phyloP scores from a whole-genome alignment of 2,113 vertebrate genomes.

The Notarius quadriscutis region DNA sequence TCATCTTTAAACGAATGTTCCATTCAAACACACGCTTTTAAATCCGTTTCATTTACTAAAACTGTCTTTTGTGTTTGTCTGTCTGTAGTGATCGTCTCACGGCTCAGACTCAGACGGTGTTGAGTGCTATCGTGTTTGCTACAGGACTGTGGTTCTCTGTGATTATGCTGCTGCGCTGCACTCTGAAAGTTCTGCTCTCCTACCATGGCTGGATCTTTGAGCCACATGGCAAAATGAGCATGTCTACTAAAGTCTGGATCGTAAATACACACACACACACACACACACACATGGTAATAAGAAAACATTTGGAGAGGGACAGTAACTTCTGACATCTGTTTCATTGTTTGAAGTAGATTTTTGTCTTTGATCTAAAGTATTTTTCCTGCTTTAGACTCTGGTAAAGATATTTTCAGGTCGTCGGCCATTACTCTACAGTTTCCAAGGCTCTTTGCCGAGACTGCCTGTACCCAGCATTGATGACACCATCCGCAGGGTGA shows the following conservation, averaged over 20 bases:
- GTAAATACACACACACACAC: slow-evolving; percentile 62
- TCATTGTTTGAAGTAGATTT: not conserved
- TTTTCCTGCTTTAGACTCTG: slow-evolving; percentile 64
- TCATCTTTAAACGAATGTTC: not conserved
- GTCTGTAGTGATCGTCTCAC: slow-evolving; percentile 68
- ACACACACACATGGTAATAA: too few species aligned
- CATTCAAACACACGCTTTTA: not conserved
- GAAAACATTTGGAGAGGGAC: not conserved
- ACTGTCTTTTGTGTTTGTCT: slow-evolving; percentile 22
- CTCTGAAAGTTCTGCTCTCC: slow-evolving; percentile 84
- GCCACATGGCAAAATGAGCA: slow-evolving; percentile 82
- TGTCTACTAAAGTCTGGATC: slow-evolving; percentile 83
- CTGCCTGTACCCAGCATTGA: slow-evolving; percentile 85
- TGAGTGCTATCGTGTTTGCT: slow-evolving; percentile 83
- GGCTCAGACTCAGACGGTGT: slow-evolving; percentile 68
- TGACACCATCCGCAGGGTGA: slow-evolving; percentile 84
- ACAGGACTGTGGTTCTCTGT: slow-evolving; percentile 84
- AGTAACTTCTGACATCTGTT: not conserved
- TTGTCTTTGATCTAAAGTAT: not conserved
- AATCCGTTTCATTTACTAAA: not conserved
- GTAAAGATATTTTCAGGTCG: slow-evolving; percentile 82
- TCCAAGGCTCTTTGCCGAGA: slow-evolving; percentile 88
- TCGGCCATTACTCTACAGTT: slow-evolving; percentile 90
- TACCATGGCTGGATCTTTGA: slow-evolving; percentile 97
- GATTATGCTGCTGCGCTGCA: slow-evolving; percentile 83